Conservation (phyloP, 2,113 vertebrate genomes). For the Lontra canadensis region DNA sequence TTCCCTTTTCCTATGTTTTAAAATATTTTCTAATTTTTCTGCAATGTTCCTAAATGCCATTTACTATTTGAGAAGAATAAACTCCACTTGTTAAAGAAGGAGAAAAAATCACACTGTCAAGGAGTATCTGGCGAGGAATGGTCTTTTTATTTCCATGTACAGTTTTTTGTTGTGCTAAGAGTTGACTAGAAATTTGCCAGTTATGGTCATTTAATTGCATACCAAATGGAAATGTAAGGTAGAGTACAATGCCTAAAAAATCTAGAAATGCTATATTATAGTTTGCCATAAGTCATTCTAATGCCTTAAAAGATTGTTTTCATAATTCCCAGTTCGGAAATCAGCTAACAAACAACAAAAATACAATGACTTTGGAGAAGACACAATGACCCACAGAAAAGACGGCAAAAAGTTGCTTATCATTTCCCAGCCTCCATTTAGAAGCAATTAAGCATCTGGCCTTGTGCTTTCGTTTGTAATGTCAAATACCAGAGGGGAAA, state of each 20-base stretch:
- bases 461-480: slow-evolving; percentile 53
- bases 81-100: neutral
- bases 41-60: neutral
- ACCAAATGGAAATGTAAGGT: slow-evolving; percentile 19
- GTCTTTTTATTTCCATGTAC: neutral
- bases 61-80: slow-evolving; percentile 17
- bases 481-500: slow-evolving; percentile 56
- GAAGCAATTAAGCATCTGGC: slow-evolving; percentile 57
- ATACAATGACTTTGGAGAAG: slow-evolving; percentile 41
- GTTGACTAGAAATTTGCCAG: neutral
- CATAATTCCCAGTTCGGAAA: slow-evolving; percentile 41
- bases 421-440: slow-evolving; percentile 61
- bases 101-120: neutral
- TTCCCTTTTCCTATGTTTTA: neutral
- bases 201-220: slow-evolving; percentile 9
- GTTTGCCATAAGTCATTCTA: slow-evolving; percentile 54
- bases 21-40: slow-evolving; percentile 21
- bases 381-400: slow-evolving; percentile 54
- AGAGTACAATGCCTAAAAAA: neutral
- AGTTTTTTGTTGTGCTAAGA: slow-evolving; percentile 14
- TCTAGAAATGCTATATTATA: slow-evolving; percentile 10
- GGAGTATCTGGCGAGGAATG: neutral
- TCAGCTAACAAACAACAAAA: slow-evolving; percentile 34
- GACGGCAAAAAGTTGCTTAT: neutral
- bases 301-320: slow-evolving; percentile 37